A percentile compares a stretch with the other conserved stretches of the same genome.
Evolutionary conservation across 92 coral and sea anemone species (phyloP).

Genomic region (Umimayanthus kanabou): DNA sequence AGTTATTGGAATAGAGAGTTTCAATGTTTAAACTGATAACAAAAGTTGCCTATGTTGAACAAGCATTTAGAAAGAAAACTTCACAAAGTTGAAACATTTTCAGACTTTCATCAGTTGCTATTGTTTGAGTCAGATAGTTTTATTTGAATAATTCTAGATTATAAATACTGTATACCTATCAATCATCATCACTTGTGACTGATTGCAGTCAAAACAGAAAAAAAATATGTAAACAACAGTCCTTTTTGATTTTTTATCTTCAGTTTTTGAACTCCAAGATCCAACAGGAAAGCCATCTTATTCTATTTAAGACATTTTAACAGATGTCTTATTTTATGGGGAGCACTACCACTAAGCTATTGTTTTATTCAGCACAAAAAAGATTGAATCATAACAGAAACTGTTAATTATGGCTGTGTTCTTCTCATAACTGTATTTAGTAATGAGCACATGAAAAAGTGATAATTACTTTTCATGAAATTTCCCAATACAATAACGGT

Average conservation of each 20-base stretch:
- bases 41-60: background rate
- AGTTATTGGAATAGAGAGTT: background rate
- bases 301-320: background rate
- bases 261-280: background rate
- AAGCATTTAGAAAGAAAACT: too few relatives aligned
- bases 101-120: background rate
- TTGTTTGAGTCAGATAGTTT: background rate
- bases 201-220: slow-evolving; percentile 10
- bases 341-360: background rate
- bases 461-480: slow-evolving; percentile 28
- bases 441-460: slow-evolving; percentile 33
- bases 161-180: background rate
- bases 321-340: slow-evolving; percentile 2
- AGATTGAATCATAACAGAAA: slow-evolving; percentile 9
- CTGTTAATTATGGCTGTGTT: slow-evolving; percentile 19
- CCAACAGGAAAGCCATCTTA: background rate
- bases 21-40: too few relatives aligned
- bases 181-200: background rate
- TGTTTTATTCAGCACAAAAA: slow-evolving; percentile 15
- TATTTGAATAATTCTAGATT: background rate
- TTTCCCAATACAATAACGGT: background rate
- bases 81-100: too few relatives aligned
- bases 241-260: too few relatives aligned
- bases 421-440: slow-evolving; percentile 6
- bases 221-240: background rate